Evolutionary conservation across 1,140 invertebrate genomes (phyloP).

Genomic region (Lasioglossum albipes): DNA sequence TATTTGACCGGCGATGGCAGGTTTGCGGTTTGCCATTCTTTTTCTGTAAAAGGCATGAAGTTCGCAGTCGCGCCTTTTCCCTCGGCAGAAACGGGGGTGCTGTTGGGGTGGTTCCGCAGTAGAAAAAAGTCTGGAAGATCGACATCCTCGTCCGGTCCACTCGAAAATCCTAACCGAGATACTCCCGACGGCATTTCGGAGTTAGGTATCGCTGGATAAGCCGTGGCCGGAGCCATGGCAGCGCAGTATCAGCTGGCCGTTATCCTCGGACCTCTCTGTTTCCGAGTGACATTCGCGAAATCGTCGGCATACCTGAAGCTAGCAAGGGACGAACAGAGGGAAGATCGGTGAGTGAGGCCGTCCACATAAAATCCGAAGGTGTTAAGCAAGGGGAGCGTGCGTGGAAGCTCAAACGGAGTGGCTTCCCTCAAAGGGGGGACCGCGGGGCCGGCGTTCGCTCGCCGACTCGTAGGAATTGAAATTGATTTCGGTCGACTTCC

Average conservation of each 20-base stretch:
- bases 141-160: neutral
- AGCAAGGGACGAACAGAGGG: neutral
- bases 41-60: no score
- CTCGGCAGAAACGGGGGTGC: no score
- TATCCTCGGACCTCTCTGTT: neutral
- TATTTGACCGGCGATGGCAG: no score
- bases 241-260: slow-evolving; percentile 18
- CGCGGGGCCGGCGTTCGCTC: slow-evolving; percentile 16
- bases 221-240: no score
- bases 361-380: slow-evolving; percentile 53
- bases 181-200: neutral
- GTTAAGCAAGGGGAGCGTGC: slow-evolving; percentile 54
- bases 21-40: no score
- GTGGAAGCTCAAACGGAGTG: slow-evolving; percentile 30
- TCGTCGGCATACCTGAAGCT: slow-evolving; percentile 31
- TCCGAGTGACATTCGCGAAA: slow-evolving; percentile 27
- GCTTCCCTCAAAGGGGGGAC: slow-evolving; percentile 44
- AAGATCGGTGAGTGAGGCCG: slow-evolving; percentile 13
- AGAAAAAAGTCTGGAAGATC: neutral
- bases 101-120: no score
- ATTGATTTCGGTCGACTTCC: slow-evolving; percentile 74
- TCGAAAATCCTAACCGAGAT: neutral
- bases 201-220: slow-evolving; percentile 7
- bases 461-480: slow-evolving; percentile 68
- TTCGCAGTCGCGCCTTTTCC: no score